phyloP scores from a whole-genome alignment of 2,113 vertebrate genomes.

The Salvelinus sp. region DNA sequence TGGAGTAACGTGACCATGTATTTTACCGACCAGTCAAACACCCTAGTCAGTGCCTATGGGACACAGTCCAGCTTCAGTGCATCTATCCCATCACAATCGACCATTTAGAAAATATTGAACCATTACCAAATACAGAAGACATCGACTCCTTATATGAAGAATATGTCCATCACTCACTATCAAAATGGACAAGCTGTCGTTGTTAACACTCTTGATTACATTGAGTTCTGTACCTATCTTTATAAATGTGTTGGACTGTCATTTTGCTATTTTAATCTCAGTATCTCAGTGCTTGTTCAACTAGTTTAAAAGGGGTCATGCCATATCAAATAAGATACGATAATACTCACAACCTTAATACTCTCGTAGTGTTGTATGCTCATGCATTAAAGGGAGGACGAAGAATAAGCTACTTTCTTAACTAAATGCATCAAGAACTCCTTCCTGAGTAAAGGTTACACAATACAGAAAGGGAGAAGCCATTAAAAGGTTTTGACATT shows the following conservation, averaged over 20 bases:
- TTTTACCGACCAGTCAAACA: too few relatives aligned
- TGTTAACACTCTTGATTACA: not conserved
- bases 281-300: conserved; percentile 62
- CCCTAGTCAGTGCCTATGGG: too few relatives aligned
- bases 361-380: conserved; percentile 44
- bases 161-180: not conserved
- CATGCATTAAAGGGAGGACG: conserved; percentile 53
- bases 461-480: conserved; percentile 19
- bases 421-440: conserved; percentile 57
- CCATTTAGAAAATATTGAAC: not conserved
- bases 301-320: conserved; percentile 69
- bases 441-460: conserved; percentile 64
- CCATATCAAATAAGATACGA: conserved; percentile 60
- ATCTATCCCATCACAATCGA: not conserved
- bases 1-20: too few relatives aligned
- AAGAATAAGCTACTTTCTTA: conserved; percentile 55
- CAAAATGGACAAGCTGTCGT: not conserved
- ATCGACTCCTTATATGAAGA: not conserved
- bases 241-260: conserved; percentile 15
- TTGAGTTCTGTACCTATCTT: not conserved
- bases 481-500: conserved; percentile 60
- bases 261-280: conserved; percentile 53
- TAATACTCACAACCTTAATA: conserved; percentile 62
- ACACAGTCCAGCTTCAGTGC: too few relatives aligned
- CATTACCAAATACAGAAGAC: not conserved